Percentiles rank a stretch among this genome's conserved stretches.
Evolutionary conservation across 2,888 invertebrate genomes (phyloP).

Genomic region (Hydrotaea cyrtoneurina): DNA sequence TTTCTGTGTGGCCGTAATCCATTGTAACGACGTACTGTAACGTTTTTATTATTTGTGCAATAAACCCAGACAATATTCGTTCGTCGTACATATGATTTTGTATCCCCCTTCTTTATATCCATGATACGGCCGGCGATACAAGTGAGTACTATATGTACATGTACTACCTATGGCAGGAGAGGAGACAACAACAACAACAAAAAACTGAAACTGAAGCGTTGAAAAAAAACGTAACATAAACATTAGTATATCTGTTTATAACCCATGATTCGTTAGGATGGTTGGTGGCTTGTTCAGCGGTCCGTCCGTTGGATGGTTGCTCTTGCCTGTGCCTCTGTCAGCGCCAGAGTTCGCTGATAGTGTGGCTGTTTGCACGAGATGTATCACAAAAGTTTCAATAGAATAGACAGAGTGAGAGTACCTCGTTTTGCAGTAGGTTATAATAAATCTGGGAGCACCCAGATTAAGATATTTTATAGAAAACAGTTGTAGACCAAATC

Average conservation of each 20-base stretch:
- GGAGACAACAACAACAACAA: too few species aligned
- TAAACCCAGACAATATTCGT: conserved; percentile 55
- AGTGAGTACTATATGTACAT: background rate
- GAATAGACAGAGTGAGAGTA: background rate
- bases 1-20: conserved; percentile 21
- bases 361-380: background rate
- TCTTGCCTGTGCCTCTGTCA: background rate
- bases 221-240: conserved; percentile 29
- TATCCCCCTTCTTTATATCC: background rate
- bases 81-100: background rate
- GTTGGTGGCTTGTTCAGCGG: conserved; percentile 25
- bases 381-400: background rate
- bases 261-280: conserved; percentile 27
- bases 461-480: too few species aligned
- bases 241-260: conserved; percentile 29
- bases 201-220: background rate
- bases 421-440: too few species aligned
- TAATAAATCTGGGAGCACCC: too few species aligned
- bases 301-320: conserved; percentile 5
- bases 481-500: too few species aligned
- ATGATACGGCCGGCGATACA: background rate
- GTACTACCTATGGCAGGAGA: background rate
- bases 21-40: conserved; percentile 43
- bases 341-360: too few species aligned
- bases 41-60: conserved; percentile 62